Base-by-base conservation (phyloP, 2,888 invertebrate species). In the Cephonodes hylas region DNA sequence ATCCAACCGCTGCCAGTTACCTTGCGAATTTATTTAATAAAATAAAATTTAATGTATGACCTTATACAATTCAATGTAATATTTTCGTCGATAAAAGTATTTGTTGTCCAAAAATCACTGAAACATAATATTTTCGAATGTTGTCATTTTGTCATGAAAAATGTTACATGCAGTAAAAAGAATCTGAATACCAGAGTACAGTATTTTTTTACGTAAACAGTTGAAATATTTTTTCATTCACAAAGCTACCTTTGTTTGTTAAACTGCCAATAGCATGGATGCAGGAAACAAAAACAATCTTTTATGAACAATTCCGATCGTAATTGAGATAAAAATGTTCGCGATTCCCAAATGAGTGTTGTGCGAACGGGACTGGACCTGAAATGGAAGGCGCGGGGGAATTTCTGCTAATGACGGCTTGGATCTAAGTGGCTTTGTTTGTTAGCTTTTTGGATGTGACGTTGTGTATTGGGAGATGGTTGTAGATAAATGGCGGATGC, bases 391-490 rank as follows among this genome's bases (percentile, higher is more conserved):
- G 10, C 48, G 38, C 48, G 25, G 42, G 48, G 25, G 48, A 59
- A 60, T 60, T n/a, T 48, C 7, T 53, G 18, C 6, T 53, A 78
- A 80, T 81, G 79, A 83, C 75, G 72, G 75, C 75, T 69, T 67
- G 71, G 67, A 74, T 73, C 74, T 75, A 77, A 83, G 82, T 79
- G 80, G 80, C 75, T 80, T 84, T 84, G 82, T 83, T 85, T 79
- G 79, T 79, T 70, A 75, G 77, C 76, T 77, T 80, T 81, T 81
- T 81, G 77, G 78, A 66, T 69, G 68, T 64, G 71, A 76, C 75
- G 78, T 83, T 75, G 83, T 83, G 83, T 83, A 84, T 81, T 77
- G 71, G 74, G 61, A 64, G 66, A 79, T 77, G 74, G 71, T 76
- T 76, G 74, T 68, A 73, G 74, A 78, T 75, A 76, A 78, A 80